Percentiles rank a stretch among this genome's conserved stretches.
Evolutionary conservation across 2,888 invertebrate species (phyloP).

Genomic region (Mallateleia sp.): DNA sequence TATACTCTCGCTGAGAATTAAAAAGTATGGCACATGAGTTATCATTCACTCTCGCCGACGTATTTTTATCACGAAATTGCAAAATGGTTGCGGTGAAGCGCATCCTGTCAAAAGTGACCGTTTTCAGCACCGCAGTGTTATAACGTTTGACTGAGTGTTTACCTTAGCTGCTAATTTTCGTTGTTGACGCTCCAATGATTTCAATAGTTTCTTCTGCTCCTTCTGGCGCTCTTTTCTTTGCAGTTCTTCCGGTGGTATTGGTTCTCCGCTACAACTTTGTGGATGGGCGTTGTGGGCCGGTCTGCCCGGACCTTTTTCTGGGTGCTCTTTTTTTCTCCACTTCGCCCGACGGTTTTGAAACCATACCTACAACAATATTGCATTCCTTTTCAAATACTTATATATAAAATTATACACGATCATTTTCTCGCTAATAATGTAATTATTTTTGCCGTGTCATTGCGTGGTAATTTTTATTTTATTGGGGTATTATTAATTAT

Average conservation of each 20-base stretch:
- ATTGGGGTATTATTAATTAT: no score
- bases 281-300: conserved; percentile 99
- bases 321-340: conserved; percentile 99
- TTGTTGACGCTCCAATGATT: conserved; percentile 97
- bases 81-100: conserved; percentile 36
- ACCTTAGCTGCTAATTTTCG: conserved; percentile 96
- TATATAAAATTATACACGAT: conserved; percentile 28
- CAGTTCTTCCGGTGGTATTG: conserved; percentile 97
- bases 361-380: conserved; percentile 95
- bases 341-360: conserved; percentile 99
- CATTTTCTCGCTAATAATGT: conserved; percentile 12
- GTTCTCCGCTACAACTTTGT: conserved; percentile 99
- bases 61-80: conserved; percentile 47
- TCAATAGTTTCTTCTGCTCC: conserved; percentile 97
- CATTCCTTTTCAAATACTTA: conserved; percentile 59
- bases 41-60: conserved; percentile 62
- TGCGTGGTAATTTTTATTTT: no score
- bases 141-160: conserved; percentile 40
- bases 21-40: conserved; percentile 61
- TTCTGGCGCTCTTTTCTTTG: conserved; percentile 96
- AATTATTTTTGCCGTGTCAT: no score
- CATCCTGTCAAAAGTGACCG: conserved; percentile 42
- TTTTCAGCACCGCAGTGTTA: neutral
- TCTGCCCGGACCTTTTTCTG: conserved; percentile 99
- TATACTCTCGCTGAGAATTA: conserved; percentile 70